A percentile compares a stretch with the other conserved stretches of the same genome.
Evolutionary conservation across 35 echinoderm and acorn worm species (phyloP).

Genomic region (Anneissia japonica): DNA sequence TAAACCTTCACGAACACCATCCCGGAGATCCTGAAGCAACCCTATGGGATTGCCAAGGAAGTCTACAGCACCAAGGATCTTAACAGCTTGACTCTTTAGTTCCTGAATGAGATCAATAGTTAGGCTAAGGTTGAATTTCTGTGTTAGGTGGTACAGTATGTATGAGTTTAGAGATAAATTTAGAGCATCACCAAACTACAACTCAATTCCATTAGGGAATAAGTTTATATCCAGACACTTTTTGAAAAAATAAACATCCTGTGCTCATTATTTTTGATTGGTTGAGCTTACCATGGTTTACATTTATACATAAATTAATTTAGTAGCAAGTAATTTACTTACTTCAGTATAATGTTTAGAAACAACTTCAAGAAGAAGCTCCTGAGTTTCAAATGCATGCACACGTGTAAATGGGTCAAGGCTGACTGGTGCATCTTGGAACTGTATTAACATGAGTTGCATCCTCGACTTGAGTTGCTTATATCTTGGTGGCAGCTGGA

Average conservation of each 20-base stretch:
- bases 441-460: constrained; percentile 64
- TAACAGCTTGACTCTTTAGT: constrained; percentile 89
- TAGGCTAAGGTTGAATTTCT: too few relatives aligned
- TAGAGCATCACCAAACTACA: too few relatives aligned
- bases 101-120: constrained; percentile 32
- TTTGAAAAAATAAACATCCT: too few relatives aligned
- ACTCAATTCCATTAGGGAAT: too few relatives aligned
- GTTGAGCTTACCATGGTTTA: too few relatives aligned
- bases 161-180: too few relatives aligned
- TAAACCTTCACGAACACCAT: constrained; percentile 68
- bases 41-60: constrained; percentile 94
- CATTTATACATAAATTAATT: neutral
- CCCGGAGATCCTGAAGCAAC: constrained; percentile 69
- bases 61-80: constrained; percentile 91
- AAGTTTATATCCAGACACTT: neutral
- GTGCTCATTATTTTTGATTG: too few relatives aligned
- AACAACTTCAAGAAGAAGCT: constrained; percentile 63
- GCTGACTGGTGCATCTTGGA: constrained; percentile 87
- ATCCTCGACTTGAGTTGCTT: constrained; percentile 47
- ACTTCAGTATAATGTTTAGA: constrained; percentile 88
- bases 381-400: constrained; percentile 82
- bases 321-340: constrained; percentile 2
- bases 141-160: too few relatives aligned
- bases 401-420: constrained; percentile 71
- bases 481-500: constrained; percentile 61